A percentile compares a stretch with the other conserved stretches of the same genome.
These are phyloP conservation scores for Lysiphlebus fabarum DNA, from an alignment of 1,140 invertebrate species.

Conservation along the genomic window DNA sequence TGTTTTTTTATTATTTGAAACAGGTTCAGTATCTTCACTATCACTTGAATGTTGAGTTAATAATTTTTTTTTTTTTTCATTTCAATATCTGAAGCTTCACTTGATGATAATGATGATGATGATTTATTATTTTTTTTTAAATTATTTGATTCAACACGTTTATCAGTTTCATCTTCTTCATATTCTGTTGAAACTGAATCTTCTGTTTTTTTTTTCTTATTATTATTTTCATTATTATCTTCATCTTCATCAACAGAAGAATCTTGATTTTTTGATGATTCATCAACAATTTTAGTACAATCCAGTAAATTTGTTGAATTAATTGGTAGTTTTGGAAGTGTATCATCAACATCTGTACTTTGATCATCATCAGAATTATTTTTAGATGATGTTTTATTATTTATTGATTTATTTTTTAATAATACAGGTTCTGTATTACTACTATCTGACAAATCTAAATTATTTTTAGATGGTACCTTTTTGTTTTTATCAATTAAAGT, in stretches of 20 bases:
- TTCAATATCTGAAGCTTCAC: neutral
- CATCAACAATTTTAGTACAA: neutral
- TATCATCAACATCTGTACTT: neutral
- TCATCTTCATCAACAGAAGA: neutral
- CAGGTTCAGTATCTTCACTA: neutral
- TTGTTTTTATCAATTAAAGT: neutral
- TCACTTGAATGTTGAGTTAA: neutral
- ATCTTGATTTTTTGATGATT: neutral
- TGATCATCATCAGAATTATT: neutral
- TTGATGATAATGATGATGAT: neutral
- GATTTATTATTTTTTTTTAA: no score
- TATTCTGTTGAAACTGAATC: neutral
- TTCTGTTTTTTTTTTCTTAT: neutral
- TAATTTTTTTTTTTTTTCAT: neutral
- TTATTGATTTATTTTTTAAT: neutral
- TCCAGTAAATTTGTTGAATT: no score
- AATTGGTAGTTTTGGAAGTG: no score
- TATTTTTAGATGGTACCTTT: neutral
- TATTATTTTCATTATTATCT: neutral
- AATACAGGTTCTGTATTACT: no score
- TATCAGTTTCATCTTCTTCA: neutral
- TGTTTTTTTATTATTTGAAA: neutral
- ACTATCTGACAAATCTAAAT: neutral
- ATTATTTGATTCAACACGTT: neutral
- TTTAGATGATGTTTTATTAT: neutral